Conservation (phyloP, 2,113 vertebrate genomes). For the Carollia perspicillata region DNA sequence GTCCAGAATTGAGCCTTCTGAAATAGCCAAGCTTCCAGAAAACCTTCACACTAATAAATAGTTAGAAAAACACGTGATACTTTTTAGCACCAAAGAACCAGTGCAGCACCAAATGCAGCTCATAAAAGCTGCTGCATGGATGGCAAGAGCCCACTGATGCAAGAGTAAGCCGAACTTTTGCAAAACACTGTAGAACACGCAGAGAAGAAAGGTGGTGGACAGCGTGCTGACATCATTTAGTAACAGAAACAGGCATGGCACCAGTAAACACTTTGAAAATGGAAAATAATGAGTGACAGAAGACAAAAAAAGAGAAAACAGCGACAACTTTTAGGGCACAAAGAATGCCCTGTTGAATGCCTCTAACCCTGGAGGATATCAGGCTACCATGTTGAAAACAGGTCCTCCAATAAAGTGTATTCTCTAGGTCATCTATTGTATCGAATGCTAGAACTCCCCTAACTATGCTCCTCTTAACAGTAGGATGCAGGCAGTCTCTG, state of each 20-base stretch:
- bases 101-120: background rate
- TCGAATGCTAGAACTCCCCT: background rate
- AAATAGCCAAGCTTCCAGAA: background rate
- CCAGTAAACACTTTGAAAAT: background rate
- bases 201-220: background rate
- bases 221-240: background rate
- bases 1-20: background rate
- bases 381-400: background rate
- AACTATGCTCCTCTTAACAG: background rate
- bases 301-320: background rate
- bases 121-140: background rate
- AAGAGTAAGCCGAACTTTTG: background rate
- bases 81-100: background rate
- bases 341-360: background rate
- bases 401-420: background rate
- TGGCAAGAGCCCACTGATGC: background rate
- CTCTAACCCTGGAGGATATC: background rate
- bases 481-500: background rate
- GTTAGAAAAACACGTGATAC: background rate
- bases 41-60: background rate
- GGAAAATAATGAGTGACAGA: background rate
- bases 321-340: background rate
- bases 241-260: background rate
- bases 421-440: background rate
- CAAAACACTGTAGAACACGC: background rate